phyloP scores from a whole-genome alignment of 1,140 invertebrate species.

The Probaryconus sp. region DNA sequence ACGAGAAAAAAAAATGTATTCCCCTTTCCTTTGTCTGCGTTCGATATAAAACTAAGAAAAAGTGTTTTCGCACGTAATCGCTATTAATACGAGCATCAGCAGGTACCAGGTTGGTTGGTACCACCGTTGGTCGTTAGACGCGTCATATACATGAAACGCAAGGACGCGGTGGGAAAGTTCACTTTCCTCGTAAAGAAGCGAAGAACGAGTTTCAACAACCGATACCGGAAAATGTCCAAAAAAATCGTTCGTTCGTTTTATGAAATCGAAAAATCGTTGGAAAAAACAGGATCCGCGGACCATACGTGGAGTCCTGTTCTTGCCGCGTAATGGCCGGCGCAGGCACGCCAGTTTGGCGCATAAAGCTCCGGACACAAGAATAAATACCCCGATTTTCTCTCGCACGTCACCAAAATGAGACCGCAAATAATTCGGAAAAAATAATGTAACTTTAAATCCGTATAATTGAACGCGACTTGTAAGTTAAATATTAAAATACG shows the following conservation, averaged over 20 bases:
- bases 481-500: conserved; percentile 71
- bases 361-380: conserved; percentile 75
- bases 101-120: conserved; percentile 23
- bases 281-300: neutral
- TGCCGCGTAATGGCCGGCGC: conserved; percentile 73
- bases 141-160: conserved; percentile 53
- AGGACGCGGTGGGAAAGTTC: conserved; percentile 58
- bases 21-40: too few species aligned
- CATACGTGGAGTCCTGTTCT: conserved; percentile 51
- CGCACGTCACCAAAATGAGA: conserved; percentile 54
- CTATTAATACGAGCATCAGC: conserved; percentile 29
- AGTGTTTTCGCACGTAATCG: conserved; percentile 1
- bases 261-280: conserved; percentile 1
- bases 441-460: conserved; percentile 20
- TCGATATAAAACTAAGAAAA: neutral
- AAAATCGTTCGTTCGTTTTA: too few species aligned
- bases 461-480: conserved; percentile 57
- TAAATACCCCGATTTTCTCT: conserved; percentile 77
- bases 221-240: conserved; percentile 34
- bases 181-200: conserved; percentile 49
- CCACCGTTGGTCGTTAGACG: conserved; percentile 30
- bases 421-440: conserved; percentile 60
- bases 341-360: conserved; percentile 70
- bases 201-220: conserved; percentile 16
- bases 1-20: too few species aligned